Conservation (phyloP, 2,888 invertebrate genomes). For the Acleris literana region DNA sequence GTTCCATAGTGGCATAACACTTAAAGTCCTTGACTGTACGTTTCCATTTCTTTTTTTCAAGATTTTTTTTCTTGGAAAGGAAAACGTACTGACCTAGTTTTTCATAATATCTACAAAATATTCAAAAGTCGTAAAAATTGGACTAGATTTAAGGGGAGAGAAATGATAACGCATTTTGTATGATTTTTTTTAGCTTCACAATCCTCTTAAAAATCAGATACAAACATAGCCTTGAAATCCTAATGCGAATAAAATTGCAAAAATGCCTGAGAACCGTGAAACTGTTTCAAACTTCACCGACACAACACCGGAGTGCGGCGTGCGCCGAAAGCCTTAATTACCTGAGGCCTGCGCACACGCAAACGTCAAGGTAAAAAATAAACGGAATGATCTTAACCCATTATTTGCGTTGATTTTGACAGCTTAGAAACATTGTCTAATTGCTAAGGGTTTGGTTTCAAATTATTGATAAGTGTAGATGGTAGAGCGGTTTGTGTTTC, state of each 20-base stretch:
- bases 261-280: conserved; percentile 15
- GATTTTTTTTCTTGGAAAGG: too few relatives aligned
- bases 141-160: too few relatives aligned
- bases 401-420: conserved; percentile 43
- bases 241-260: conserved; percentile 30
- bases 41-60: too few relatives aligned
- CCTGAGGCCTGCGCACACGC: conserved; percentile 56
- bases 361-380: conserved; percentile 60
- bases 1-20: too few relatives aligned
- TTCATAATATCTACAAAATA: too few relatives aligned
- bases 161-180: too few relatives aligned
- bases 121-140: too few relatives aligned
- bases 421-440: conserved; percentile 16
- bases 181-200: too few relatives aligned
- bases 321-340: conserved; percentile 58
- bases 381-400: conserved; percentile 61
- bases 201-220: not conserved
- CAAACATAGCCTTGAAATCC: not conserved
- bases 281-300: conserved; percentile 15
- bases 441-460: conserved; percentile 15
- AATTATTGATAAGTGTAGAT: conserved; percentile 10
- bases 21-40: too few relatives aligned
- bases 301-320: conserved; percentile 31
- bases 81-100: too few relatives aligned
- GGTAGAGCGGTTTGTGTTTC: not conserved